Conservation (phyloP, 1,140 invertebrate genomes). For the Marisa cornuarietis region DNA sequence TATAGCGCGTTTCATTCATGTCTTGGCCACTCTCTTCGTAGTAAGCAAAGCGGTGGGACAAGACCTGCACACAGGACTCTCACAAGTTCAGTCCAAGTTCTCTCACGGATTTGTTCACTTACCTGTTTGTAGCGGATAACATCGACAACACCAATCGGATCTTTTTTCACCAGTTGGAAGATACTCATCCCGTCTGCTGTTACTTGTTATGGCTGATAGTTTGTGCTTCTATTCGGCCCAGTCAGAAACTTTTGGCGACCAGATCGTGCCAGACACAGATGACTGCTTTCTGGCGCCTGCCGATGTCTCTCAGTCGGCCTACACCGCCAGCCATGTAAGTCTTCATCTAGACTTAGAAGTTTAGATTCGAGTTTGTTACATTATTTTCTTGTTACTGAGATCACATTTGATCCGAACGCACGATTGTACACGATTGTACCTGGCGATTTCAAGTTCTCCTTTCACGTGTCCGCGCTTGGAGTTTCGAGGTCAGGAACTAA, state of each 20-base stretch:
- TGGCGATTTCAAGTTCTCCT: no score
- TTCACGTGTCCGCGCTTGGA: no score
- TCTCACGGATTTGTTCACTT: no score
- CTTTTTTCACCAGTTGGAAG: neutral
- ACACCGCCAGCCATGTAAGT: conserved; percentile 45
- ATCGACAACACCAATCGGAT: neutral
- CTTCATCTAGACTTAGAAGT: neutral
- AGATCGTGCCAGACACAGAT: conserved; percentile 62
- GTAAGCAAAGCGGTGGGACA: no score
- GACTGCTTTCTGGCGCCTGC: conserved; percentile 57
- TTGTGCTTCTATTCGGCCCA: conserved; percentile 36
- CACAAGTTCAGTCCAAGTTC: no score
- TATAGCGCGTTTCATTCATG: neutral
- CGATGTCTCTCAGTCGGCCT: conserved; percentile 26
- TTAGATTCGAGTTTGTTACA: neutral
- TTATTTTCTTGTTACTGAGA: neutral
- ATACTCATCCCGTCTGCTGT: neutral
- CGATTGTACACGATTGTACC: no score
- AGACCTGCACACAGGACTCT: no score
- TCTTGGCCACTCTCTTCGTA: no score
- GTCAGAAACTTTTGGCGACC: conserved; percentile 56
- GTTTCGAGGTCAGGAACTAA: no score
- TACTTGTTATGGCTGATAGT: conserved; percentile 46
- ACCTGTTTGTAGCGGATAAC: no score
- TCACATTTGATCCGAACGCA: no score